These are phyloP conservation scores for Penaeus monodon DNA, from an alignment of 2,888 invertebrate species.

Conservation along the genomic window DNA sequence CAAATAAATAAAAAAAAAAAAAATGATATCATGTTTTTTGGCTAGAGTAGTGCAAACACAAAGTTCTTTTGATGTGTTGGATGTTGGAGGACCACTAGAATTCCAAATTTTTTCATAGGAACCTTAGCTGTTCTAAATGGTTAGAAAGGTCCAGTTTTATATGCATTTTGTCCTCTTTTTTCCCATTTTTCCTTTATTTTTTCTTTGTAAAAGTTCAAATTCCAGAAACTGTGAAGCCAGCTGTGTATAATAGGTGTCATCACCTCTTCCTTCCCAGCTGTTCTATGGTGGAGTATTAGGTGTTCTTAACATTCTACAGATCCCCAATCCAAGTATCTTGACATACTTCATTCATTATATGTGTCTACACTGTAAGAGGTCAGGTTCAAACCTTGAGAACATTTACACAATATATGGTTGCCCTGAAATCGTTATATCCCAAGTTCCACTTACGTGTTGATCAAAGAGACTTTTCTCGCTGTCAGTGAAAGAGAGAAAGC, in stretches of 20 bases:
- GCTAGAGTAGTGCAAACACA: conserved; percentile 15
- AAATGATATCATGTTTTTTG: background rate
- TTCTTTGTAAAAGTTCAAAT: conserved; percentile 20
- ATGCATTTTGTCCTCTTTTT: too few relatives aligned
- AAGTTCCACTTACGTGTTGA: conserved; percentile 55
- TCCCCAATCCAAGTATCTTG: conserved; percentile 43
- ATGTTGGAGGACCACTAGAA: conserved; percentile 23
- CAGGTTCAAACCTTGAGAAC: conserved; percentile 41
- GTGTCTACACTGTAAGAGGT: conserved; percentile 49
- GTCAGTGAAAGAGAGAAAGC: conserved; percentile 52
- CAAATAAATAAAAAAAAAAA: conserved; percentile 3
- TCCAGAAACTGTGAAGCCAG: conserved; percentile 51
- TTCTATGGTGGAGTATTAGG: conserved; percentile 54
- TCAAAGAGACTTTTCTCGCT: conserved; percentile 32
- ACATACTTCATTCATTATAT: conserved; percentile 50
- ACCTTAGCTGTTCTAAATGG: conserved; percentile 39
- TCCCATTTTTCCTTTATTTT: conserved; percentile 14
- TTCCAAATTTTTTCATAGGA: conserved; percentile 44
- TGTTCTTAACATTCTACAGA: conserved; percentile 44
- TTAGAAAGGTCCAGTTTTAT: conserved; percentile 1
- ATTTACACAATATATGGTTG: conserved; percentile 46
- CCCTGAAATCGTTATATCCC: conserved; percentile 53
- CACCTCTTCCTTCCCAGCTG: conserved; percentile 37
- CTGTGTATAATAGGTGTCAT: conserved; percentile 59
- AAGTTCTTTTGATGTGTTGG: conserved; percentile 21